Evolutionary conservation across 2,113 vertebrate genomes (phyloP), one percentile per base, ranked within the genome.

Genomic region (Muntiacus reevesi): DNA sequence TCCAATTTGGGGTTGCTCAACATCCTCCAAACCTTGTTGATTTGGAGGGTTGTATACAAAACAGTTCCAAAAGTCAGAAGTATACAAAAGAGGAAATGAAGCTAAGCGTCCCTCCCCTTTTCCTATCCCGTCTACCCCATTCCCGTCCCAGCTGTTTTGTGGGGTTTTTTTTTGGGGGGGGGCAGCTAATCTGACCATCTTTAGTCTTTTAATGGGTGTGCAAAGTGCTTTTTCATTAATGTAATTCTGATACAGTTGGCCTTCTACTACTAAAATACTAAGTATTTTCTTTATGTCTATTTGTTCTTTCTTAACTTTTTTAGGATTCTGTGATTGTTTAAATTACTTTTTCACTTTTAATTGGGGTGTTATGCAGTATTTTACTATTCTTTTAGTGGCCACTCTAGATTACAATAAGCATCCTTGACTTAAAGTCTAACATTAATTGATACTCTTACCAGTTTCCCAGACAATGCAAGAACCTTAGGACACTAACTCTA

Each of bases 111-210:
- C 45, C 11, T 52, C 55, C 28, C 36, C 81, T 19, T 14, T 57
- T 76, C 45, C 17, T 21, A 7, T 33, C n/a, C 50, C 28, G 47
- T n/a, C 19, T 33, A 43, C 23, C 9, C 74, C 6, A 54, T 45
- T 52, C 27, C 59, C 52, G 33, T 47, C 30, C 64, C 59, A 57
- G 47, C 16, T 17, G 4, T 78, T 62, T 25, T 52, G 5, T 7
- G 36, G 43, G 43, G 12, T 6, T 36, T 71, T 71, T 11, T 36
- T 71, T 1, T 0, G 7, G 0, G 14, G 1, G 64, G 2, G n/a
- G 2, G 5, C 67, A 71, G 45, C 19, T 84, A 23, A 78, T 64
- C 47, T n/a, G 36, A 55, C 59, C 9, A 64, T 50, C 43, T 71
- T 64, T 57, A 52, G 28, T 27, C 59, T 64, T 95, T 60, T 71